Evolutionary conservation across 2,888 invertebrate species (phyloP).

Genomic region (Mactromeris polynyma): DNA sequence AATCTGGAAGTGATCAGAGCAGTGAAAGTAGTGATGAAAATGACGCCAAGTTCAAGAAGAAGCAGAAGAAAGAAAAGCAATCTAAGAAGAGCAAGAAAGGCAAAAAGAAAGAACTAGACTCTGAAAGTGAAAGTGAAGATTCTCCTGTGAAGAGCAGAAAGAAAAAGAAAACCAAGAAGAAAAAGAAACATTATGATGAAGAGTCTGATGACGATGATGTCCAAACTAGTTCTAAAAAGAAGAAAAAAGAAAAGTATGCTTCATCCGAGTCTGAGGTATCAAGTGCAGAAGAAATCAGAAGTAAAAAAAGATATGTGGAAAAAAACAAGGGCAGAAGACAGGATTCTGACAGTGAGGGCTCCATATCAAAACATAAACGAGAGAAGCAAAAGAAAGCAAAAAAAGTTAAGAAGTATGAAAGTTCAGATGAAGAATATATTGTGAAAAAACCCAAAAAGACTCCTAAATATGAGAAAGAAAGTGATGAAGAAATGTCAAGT

Average conservation of each 20-base stretch:
- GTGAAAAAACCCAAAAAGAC: constrained; percentile 33
- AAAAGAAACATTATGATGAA: constrained; percentile 35
- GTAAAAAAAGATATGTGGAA: constrained; percentile 29
- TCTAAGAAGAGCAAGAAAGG: constrained; percentile 61
- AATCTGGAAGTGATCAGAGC: constrained; percentile 45
- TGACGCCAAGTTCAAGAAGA: constrained; percentile 40
- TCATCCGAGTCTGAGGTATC: constrained; percentile 41
- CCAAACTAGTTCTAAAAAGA: constrained; percentile 41
- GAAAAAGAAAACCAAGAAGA: constrained; percentile 55
- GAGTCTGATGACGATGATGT: constrained; percentile 48
- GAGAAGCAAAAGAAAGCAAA: constrained; percentile 44
- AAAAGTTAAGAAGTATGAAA: constrained; percentile 37
- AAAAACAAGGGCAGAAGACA: constrained; percentile 37
- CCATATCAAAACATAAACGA: constrained; percentile 28
- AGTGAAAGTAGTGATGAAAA: constrained; percentile 62
- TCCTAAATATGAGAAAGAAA: constrained; percentile 34
- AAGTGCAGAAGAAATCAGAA: constrained; percentile 38
- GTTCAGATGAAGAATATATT: constrained; percentile 25
- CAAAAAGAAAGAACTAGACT: constrained; percentile 50
- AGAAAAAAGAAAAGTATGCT: constrained; percentile 47
- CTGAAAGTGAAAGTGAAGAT: constrained; percentile 54
- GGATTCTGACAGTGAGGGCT: constrained; percentile 46
- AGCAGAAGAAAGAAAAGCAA: constrained; percentile 49
- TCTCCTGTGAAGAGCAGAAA: constrained; percentile 44
- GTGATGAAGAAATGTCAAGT: constrained; percentile 34